Evolutionary conservation across 2,113 vertebrate species (phyloP), one percentile per base, ranked within the genome.

Genomic region (Phaetusa simplex): DNA sequence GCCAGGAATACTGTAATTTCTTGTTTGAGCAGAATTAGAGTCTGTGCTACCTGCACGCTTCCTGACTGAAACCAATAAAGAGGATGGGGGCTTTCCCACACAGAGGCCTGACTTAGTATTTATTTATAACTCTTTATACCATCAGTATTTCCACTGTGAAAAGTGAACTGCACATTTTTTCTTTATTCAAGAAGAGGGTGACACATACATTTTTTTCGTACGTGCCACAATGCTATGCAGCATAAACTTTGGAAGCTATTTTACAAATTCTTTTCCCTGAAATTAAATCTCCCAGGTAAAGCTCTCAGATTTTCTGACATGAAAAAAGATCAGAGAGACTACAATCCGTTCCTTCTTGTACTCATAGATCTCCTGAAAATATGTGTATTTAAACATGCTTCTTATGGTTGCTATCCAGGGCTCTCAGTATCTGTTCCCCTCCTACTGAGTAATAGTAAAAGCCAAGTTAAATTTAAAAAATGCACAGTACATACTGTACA

Each of bases 381-480:
- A 69, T 76, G 42, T 92, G 83, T 94, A 93, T 89, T 97, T 94
- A 96, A 94, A 82, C 59, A 88, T 42, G 15, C 18, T 87, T 89
- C 84, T 73, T 94, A 90, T 90, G 67, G 82, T 97, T 96, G 87
- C 94, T 93, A 94, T 93, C 94, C 93, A 94, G 82, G 72, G 67
- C 50, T 82, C 58, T 90, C 86, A 47, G 71, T 95, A 91, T 96
- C 94, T 96, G 91, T 88, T 93, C 55, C 66, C 89, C 89, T 96
- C 96, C 96, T 96, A 96, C 95, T 90, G 91, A 90, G 64, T 95
- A 95, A 97, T 93, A 90, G 89, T 82, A 96, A 96, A 96, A 96
- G 95, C 87, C 93, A 96, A 96, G 96, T 91, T 97, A 96, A 94
- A 96, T 96, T 91, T 96, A 83, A 96, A 92, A 94, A 95, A 97